These are phyloP conservation scores for Plumapathes pennacea DNA, from an alignment of 92 coral and sea anemone genomes.

Conservation along the genomic window DNA sequence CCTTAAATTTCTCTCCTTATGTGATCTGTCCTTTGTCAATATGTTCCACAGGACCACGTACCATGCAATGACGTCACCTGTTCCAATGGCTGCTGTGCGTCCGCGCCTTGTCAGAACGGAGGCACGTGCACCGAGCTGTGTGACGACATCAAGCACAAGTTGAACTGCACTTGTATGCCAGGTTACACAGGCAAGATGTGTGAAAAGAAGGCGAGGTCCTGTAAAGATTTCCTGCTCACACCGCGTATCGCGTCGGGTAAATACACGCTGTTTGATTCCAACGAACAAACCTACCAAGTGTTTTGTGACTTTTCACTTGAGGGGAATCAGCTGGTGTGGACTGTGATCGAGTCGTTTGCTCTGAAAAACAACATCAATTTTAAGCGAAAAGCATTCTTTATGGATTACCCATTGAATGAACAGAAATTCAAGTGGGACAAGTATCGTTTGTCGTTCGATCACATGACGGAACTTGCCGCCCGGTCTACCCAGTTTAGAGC, in stretches of 20 bases:
- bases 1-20: too few relatives aligned
- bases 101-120: slow-evolving; percentile 7
- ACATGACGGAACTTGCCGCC: slow-evolving; percentile 8
- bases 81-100: slow-evolving; percentile 23
- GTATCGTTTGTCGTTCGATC: slow-evolving; percentile 27
- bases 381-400: not conserved
- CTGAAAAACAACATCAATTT: slow-evolving; percentile 1
- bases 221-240: not conserved
- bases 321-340: slow-evolving; percentile 16
- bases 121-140: slow-evolving; percentile 30
- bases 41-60: too few relatives aligned
- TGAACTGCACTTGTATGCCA: slow-evolving; percentile 10
- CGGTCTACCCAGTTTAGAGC: slow-evolving; percentile 27
- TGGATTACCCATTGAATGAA: slow-evolving; percentile 27
- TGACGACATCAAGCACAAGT: slow-evolving; percentile 17
- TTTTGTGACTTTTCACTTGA: slow-evolving; percentile 24
- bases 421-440: slow-evolving; percentile 20
- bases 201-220: slow-evolving; percentile 14
- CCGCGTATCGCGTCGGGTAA: slow-evolving; percentile 9
- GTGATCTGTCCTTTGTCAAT: too few relatives aligned
- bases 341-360: slow-evolving; percentile 27
- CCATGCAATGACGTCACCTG: slow-evolving; percentile 11
- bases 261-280: slow-evolving; percentile 1
- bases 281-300: slow-evolving; percentile 3
- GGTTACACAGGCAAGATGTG: slow-evolving; percentile 14